A percentile compares a stretch with the other conserved stretches of the same genome.
phyloP scores from a whole-genome alignment of 2,888 invertebrate genomes.

The Drosophila robusta region DNA sequence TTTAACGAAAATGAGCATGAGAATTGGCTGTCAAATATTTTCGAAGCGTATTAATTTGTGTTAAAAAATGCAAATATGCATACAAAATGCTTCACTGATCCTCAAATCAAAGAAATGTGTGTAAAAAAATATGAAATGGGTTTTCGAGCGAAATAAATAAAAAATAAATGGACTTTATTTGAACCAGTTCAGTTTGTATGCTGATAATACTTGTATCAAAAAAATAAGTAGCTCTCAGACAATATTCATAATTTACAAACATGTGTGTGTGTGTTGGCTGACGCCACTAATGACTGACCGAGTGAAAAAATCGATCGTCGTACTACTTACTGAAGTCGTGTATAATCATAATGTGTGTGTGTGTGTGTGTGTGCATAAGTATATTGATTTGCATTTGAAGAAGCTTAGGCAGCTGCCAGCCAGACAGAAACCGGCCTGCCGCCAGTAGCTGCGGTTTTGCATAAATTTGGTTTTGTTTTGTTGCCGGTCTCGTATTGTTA shows the following conservation, averaged over 20 bases:
- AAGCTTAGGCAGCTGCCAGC: slow-evolving; percentile 28
- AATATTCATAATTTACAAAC: slow-evolving; percentile 34
- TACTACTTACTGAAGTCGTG: slow-evolving; percentile 8
- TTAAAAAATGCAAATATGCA: background rate
- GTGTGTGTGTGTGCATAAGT: slow-evolving; percentile 12
- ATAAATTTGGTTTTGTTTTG: slow-evolving; percentile 70
- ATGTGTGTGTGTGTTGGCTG: slow-evolving; percentile 8
- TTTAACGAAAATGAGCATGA: background rate
- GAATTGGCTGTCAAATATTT: slow-evolving; percentile 11
- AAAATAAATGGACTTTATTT: slow-evolving; percentile 6
- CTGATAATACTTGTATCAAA: slow-evolving; percentile 16
- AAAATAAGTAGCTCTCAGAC: slow-evolving; percentile 12
- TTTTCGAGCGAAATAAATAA: slow-evolving; percentile 2
- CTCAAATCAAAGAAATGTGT: background rate
- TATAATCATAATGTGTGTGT: slow-evolving; percentile 14
- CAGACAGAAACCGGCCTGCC: slow-evolving; percentile 35
- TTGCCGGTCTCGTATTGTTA: slow-evolving; percentile 46
- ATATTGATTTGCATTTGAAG: slow-evolving; percentile 65
- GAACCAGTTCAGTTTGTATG: slow-evolving; percentile 29
- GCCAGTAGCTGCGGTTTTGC: slow-evolving; percentile 66
- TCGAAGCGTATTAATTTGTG: slow-evolving; percentile 2
- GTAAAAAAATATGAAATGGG: background rate
- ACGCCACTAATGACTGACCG: slow-evolving; percentile 27
- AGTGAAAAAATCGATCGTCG: slow-evolving; percentile 38
- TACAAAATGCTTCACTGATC: background rate